Percentiles rank a stretch among this genome's conserved stretches.
These are phyloP conservation scores for Anguilla rostrata DNA, from an alignment of 2,113 vertebrate genomes.

Conservation along the genomic window DNA sequence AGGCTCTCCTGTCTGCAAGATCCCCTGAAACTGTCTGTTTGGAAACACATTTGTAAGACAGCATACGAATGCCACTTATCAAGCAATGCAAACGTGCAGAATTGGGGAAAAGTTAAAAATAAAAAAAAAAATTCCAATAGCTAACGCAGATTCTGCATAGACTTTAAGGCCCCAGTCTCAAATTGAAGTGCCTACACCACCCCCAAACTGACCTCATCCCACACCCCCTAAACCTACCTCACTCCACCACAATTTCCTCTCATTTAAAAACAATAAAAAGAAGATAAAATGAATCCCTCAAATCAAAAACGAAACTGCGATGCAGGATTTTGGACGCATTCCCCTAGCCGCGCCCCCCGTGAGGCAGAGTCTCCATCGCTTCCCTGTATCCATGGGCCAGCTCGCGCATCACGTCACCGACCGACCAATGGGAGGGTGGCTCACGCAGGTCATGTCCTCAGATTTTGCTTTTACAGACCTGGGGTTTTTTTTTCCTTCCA, in stretches of 20 bases:
- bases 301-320: background rate
- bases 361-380: conserved; percentile 28
- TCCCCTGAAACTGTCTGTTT: no score
- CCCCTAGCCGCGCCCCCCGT: no score
- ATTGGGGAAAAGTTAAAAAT: background rate
- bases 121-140: background rate
- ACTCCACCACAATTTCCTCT: background rate
- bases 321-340: background rate
- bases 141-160: background rate
- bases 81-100: background rate
- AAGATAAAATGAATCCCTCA: background rate
- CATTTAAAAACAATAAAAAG: background rate
- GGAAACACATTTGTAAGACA: no score
- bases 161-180: background rate
- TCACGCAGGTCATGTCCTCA: conserved; percentile 29
- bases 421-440: conserved; percentile 51
- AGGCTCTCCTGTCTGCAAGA: background rate
- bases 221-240: no score
- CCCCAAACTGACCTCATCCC: no score
- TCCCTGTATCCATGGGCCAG: conserved; percentile 42
- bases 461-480: conserved; percentile 31
- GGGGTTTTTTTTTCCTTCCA: conserved; percentile 16
- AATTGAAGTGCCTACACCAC: background rate
- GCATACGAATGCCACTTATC: no score
- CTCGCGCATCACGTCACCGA: conserved; percentile 47